Evolutionary conservation across 1,140 invertebrate genomes (phyloP).

Genomic region (Psix sp.): DNA sequence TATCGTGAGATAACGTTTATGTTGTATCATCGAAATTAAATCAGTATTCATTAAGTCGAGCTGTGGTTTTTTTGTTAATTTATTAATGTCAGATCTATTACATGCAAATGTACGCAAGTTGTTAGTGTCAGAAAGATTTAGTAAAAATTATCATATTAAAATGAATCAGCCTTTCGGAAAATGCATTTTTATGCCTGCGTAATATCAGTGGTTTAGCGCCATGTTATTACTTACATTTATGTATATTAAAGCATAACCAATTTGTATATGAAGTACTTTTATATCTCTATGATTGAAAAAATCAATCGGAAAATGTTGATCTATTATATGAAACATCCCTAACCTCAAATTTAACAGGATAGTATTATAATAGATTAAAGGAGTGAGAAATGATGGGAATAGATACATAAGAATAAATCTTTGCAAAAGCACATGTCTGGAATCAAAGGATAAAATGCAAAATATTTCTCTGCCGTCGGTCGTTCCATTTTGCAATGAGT

Average conservation of each 20-base stretch:
- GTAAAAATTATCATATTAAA: conserved; percentile 18
- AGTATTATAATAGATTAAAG: neutral
- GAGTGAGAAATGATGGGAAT: neutral
- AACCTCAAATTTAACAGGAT: neutral
- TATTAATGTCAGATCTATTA: conserved; percentile 39
- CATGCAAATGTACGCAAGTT: conserved; percentile 41
- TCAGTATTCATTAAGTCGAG: conserved; percentile 38
- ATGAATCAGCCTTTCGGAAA: conserved; percentile 23
- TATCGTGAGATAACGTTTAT: conserved; percentile 42
- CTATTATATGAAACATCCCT: too few relatives aligned
- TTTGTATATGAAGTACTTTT: too few relatives aligned
- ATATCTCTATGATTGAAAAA: too few relatives aligned
- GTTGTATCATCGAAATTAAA: conserved; percentile 56
- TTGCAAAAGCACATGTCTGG: conserved; percentile 52
- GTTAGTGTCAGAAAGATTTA: conserved; percentile 37
- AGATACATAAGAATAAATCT: conserved; percentile 42
- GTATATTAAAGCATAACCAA: too few relatives aligned
- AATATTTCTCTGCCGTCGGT: conserved; percentile 54
- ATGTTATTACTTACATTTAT: too few relatives aligned
- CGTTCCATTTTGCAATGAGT: conserved; percentile 57
- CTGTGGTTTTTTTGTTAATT: conserved; percentile 45
- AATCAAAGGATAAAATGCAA: conserved; percentile 52
- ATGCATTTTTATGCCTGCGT: too few relatives aligned
- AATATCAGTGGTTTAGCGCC: too few relatives aligned
- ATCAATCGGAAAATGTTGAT: too few relatives aligned